These are phyloP conservation scores for Zonotrichia leucophrys DNA, from an alignment of 2,113 vertebrate species.

Conservation along the genomic window DNA sequence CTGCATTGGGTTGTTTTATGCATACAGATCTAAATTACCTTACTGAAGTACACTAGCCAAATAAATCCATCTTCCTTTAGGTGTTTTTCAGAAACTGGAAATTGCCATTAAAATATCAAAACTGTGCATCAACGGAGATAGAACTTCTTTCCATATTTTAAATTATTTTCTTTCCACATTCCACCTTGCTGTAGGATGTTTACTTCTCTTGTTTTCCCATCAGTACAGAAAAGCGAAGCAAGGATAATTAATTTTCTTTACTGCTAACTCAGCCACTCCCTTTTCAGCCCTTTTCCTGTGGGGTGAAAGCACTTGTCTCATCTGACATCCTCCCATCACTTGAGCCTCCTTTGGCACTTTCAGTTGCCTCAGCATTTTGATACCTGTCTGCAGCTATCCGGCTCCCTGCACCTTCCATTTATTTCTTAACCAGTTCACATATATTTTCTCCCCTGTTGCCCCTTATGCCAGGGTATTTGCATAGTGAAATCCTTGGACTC, in stretches of 20 bases:
- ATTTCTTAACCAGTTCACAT: neutral
- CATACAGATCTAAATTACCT: neutral
- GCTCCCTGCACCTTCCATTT: neutral
- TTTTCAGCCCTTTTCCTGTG: neutral
- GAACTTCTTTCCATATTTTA: neutral
- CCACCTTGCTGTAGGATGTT: neutral
- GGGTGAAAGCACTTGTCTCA: neutral
- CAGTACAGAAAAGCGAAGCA: neutral
- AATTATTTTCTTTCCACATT: neutral
- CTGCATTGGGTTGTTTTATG: neutral
- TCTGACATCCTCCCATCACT: neutral
- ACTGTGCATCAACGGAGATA: neutral
- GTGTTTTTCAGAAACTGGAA: neutral
- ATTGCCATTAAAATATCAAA: neutral
- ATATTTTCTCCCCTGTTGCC: neutral
- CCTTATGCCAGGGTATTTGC: neutral
- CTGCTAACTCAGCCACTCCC: neutral
- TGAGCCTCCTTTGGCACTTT: neutral
- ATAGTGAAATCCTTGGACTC: neutral
- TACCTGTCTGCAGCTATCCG: neutral
- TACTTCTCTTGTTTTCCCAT: neutral
- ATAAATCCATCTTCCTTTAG: neutral
- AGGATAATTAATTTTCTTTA: neutral
- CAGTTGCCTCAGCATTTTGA: neutral
- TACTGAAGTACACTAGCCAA: neutral